phyloP scores from a whole-genome alignment of 2,113 vertebrate genomes.

The Gallinago media region DNA sequence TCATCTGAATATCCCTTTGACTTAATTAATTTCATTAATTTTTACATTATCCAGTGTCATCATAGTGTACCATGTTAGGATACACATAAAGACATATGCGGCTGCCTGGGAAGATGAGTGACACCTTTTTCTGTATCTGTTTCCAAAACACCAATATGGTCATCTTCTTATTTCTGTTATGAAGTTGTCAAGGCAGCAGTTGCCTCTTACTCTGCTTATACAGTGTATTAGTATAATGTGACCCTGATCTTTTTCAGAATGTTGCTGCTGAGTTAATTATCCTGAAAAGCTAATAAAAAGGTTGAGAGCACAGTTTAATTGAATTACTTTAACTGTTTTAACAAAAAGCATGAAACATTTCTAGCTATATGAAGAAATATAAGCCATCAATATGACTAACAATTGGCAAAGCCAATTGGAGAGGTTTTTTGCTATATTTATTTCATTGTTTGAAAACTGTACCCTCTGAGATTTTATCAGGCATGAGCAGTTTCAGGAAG shows the following conservation, averaged over 20 bases:
- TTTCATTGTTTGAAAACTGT: neutral
- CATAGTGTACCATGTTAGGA: neutral
- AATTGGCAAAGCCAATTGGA: neutral
- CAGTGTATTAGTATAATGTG: neutral
- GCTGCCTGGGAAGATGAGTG: neutral
- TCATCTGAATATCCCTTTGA: neutral
- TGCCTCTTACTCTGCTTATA: neutral
- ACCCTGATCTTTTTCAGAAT: neutral
- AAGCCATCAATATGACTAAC: neutral
- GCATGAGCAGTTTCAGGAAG: neutral
- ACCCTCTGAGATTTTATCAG: neutral
- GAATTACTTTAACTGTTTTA: neutral
- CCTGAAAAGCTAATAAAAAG: neutral
- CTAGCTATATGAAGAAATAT: neutral
- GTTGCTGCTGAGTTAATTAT: neutral
- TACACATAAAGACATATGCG: neutral
- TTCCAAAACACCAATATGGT: neutral
- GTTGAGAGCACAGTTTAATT: neutral
- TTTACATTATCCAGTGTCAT: neutral
- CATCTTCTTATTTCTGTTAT: neutral
- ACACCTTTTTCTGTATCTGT: neutral
- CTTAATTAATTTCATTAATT: neutral
- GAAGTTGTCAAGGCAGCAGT: neutral
- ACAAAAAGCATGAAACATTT: neutral
- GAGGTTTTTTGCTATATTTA: neutral